Percentiles rank a stretch among this genome's conserved stretches.
Conservation (phyloP, 2,113 vertebrate genomes). For the Orcinus orca region DNA sequence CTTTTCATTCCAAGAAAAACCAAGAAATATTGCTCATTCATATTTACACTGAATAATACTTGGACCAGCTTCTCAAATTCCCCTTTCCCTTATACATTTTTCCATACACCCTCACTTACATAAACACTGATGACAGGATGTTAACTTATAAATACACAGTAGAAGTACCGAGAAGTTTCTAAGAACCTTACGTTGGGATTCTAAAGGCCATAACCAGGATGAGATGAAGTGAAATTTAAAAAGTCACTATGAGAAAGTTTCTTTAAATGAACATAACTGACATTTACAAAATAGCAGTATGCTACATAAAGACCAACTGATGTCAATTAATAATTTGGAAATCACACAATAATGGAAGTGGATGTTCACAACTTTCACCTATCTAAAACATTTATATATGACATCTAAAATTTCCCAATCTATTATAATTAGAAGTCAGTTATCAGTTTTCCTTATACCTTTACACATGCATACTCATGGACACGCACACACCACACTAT, state of each 20-base stretch:
- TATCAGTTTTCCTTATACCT: background rate
- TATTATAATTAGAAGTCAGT: background rate
- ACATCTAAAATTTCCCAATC: background rate
- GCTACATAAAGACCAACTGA: background rate
- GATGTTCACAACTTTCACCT: background rate
- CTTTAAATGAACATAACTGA: background rate
- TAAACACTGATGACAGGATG: background rate
- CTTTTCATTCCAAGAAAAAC: background rate
- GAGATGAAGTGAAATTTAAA: background rate
- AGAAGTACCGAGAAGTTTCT: background rate
- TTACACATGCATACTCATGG: background rate
- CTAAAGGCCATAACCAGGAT: background rate
- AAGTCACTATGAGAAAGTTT: background rate
- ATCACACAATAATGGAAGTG: background rate
- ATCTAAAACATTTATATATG: background rate
- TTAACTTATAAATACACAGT: background rate
- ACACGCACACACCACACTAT: background rate
- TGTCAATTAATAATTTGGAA: background rate
- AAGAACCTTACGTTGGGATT: background rate
- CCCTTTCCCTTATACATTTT: background rate
- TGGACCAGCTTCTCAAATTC: background rate
- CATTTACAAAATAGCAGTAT: slow-evolving; percentile 12
- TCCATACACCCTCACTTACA: background rate
- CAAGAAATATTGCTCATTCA: background rate
- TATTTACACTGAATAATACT: background rate